phyloP scores from a whole-genome alignment of 1,140 invertebrate genomes.

The Drosophila sechellia region DNA sequence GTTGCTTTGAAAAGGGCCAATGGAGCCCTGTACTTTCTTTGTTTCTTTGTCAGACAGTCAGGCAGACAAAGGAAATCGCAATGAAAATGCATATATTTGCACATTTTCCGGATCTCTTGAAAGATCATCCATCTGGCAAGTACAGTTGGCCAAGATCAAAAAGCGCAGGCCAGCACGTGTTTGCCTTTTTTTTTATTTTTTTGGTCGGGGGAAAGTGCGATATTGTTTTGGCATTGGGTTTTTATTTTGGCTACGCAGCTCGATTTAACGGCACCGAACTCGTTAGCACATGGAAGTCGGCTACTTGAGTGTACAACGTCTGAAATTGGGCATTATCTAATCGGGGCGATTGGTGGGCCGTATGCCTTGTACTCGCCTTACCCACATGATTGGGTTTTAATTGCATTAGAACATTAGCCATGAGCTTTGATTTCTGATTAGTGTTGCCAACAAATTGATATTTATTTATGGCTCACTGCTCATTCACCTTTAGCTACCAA shows the following conservation, averaged over 20 bases:
- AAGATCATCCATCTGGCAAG: conserved; percentile 40
- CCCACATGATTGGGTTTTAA: conserved; percentile 60
- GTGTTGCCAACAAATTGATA: conserved; percentile 36
- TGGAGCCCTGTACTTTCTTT: conserved; percentile 23
- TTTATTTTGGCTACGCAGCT: conserved; percentile 32
- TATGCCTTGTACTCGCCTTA: conserved; percentile 14
- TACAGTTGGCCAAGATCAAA: conserved; percentile 48
- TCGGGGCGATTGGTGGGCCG: conserved; percentile 22
- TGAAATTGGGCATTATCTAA: conserved; percentile 54
- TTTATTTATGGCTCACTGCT: conserved; percentile 34
- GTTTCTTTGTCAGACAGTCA: conserved; percentile 25
- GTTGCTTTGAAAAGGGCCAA: conserved; percentile 19
- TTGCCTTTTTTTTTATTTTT: conserved; percentile 12
- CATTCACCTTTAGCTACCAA: conserved; percentile 4
- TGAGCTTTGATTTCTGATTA: conserved; percentile 61
- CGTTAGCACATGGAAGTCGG: conserved; percentile 37
- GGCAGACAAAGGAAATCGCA: conserved; percentile 28
- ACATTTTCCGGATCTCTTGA: conserved; percentile 4
- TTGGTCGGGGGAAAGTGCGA: conserved; percentile 35
- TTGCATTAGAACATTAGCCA: conserved; percentile 57
- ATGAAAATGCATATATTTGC: conserved; percentile 17
- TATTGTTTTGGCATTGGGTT: conserved; percentile 33
- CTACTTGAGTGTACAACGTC: conserved; percentile 27
- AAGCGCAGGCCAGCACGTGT: conserved; percentile 21
- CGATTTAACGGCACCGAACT: conserved; percentile 17